Percentiles rank a stretch among this genome's conserved stretches.
Conservation (phyloP, 2,888 invertebrate genomes). For the Branchellion lobata region DNA sequence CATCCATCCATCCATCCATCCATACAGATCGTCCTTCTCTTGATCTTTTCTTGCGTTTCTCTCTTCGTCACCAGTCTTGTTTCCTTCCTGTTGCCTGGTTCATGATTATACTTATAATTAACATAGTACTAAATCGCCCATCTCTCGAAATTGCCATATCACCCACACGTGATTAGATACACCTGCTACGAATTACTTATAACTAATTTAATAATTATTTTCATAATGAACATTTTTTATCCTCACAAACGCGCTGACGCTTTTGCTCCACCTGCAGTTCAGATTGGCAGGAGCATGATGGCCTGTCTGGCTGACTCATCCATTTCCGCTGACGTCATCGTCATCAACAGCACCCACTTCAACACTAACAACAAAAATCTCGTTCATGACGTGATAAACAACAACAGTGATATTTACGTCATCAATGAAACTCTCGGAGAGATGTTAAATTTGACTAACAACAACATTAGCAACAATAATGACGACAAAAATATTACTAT, state of each 20-base stretch:
- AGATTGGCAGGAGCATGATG: constrained; percentile 85
- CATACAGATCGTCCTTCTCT: constrained; percentile 65
- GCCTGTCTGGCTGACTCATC: constrained; percentile 74
- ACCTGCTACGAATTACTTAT: too few relatives aligned
- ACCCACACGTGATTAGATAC: neutral
- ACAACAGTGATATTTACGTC: too few relatives aligned
- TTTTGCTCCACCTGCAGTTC: constrained; percentile 66
- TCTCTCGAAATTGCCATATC: too few relatives aligned
- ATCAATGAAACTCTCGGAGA: too few relatives aligned
- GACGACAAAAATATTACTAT: too few relatives aligned
- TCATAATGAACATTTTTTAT: neutral
- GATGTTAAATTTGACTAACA: too few relatives aligned
- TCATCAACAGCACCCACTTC: neutral
- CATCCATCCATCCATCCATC: neutral
- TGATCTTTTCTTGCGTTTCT: constrained; percentile 79
- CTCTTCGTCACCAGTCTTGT: constrained; percentile 80
- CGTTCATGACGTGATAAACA: neutral
- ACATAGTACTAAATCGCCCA: too few relatives aligned
- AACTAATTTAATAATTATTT: too few relatives aligned
- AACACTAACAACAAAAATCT: neutral
- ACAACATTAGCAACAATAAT: too few relatives aligned
- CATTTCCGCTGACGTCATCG: neutral
- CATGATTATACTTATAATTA: too few relatives aligned
- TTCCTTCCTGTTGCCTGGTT: constrained; percentile 79
- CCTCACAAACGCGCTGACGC: neutral